Evolutionary conservation across 2,797 vertebrate genomes (phyloP), one percentile per base, ranked within the genome.

Genomic region (Tenualosa ilisha): DNA sequence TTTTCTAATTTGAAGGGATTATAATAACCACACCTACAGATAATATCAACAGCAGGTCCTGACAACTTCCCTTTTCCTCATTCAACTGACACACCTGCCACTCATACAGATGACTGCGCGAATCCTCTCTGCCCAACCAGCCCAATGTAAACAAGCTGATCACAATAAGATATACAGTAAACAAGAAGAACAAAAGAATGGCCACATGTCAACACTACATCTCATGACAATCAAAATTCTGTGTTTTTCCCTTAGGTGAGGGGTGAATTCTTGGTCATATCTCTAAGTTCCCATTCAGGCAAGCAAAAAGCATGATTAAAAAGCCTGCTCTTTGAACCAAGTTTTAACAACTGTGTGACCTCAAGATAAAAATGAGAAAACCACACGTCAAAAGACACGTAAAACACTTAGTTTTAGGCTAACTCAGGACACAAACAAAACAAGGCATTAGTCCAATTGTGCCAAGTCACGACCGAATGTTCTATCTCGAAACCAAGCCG

Each of bases 11-110:
- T 79, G 15, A 46, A 15, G 15, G 72, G 6, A 46, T 46, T 79
- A 84, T 17, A 56, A 24, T 89, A 88, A 85, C 91, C 93, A 90
- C 91, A 91, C 95, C 93, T 93, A 91, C 72, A 83, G 40, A 88
- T 68, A n/a, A 81, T 85, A 89, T 91, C 17, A 22, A 6, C 54
- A 56, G 17, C 92, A 93, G 89, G 92, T 93, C 87, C 86, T 82
- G 88, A 90, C 93, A 91, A 89, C 91, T 92, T 93, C 91, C 92
- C 85, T 83, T 89, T 92, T 88, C 85, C 88, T 53, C 79, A 82
- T 83, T 53, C 51, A 51, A 9, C 50, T 79, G 72, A 84, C 81
- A 87, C 85, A 83, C 46, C n/a, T 82, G 50, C 15, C 37, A 51
- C 54, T 84, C 12, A 82, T 11, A 46, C 6, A 22, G 37, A 22